These are phyloP conservation scores for Chrysogorgia sp. DNA, from an alignment of 92 coral and sea anemone genomes.

Conservation along the genomic window DNA sequence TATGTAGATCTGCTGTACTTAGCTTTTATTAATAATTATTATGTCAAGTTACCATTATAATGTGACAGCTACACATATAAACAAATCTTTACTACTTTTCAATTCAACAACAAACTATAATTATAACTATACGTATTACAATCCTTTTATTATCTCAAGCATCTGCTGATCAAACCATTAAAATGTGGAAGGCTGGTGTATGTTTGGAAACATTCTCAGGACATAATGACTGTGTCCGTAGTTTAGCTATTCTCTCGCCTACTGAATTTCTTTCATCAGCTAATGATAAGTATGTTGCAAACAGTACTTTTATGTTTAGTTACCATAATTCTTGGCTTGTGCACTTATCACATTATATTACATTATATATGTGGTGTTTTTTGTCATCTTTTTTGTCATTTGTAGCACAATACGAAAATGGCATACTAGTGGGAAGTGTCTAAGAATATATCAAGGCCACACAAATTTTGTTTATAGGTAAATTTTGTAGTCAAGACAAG, in stretches of 20 bases:
- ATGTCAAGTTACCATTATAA: neutral
- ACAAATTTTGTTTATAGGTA: constrained; percentile 92
- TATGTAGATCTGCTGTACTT: neutral
- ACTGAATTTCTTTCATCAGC: constrained; percentile 89
- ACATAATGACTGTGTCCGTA: constrained; percentile 96
- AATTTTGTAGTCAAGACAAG: neutral
- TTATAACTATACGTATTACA: neutral
- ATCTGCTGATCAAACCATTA: constrained; percentile 95
- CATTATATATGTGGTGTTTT: neutral
- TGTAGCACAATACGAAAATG: constrained; percentile 85
- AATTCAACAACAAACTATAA: no score
- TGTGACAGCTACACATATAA: no score
- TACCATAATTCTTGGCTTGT: neutral
- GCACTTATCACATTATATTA: neutral
- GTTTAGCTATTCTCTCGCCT: constrained; percentile 80
- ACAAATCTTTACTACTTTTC: no score
- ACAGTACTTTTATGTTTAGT: neutral
- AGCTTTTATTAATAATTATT: neutral
- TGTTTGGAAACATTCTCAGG: constrained; percentile 92
- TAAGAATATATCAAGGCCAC: constrained; percentile 88
- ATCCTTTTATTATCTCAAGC: constrained; percentile 50
- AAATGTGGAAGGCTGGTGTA: constrained; percentile 93
- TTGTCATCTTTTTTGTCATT: neutral
- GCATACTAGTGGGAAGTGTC: constrained; percentile 91
- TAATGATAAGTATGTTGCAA: constrained; percentile 80